Evolutionary conservation across 2,113 vertebrate species (phyloP).

Genomic region (Syngnathus scovelli): DNA sequence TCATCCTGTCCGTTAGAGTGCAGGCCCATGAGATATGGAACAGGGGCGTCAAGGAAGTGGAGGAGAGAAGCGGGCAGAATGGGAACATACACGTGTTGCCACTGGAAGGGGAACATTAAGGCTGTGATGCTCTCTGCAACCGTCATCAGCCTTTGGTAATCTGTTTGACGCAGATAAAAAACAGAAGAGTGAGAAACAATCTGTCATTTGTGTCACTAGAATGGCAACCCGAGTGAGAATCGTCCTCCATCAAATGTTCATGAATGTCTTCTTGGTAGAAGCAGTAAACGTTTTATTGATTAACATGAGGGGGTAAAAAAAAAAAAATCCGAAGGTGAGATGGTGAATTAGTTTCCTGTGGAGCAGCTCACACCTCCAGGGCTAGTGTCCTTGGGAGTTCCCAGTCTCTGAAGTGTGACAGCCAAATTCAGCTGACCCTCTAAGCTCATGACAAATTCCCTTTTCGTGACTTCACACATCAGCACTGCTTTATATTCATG

Average conservation of each 20-base stretch:
- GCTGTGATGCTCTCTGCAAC: slow-evolving; percentile 95
- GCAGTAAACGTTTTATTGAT: neutral
- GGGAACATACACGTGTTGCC: slow-evolving; percentile 98
- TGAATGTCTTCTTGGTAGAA: too few species aligned
- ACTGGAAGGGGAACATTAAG: slow-evolving; percentile 93
- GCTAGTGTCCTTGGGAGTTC: neutral
- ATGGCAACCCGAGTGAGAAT: neutral
- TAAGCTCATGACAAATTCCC: slow-evolving; percentile 29
- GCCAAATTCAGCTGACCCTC: slow-evolving; percentile 28
- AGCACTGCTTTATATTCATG: slow-evolving; percentile 26
- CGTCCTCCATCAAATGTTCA: neutral
- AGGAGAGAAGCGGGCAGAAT: slow-evolving; percentile 94
- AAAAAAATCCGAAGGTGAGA: neutral
- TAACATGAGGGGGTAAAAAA: neutral
- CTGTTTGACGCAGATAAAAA: slow-evolving; percentile 59
- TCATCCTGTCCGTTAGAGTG: slow-evolving; percentile 93
- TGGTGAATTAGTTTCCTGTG: neutral
- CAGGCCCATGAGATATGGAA: slow-evolving; percentile 97
- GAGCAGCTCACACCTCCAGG: neutral
- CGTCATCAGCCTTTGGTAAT: slow-evolving; percentile 94
- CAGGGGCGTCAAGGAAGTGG: slow-evolving; percentile 95
- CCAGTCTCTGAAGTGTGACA: slow-evolving; percentile 15
- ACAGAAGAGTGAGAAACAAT: neutral
- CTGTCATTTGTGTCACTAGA: neutral
- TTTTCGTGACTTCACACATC: slow-evolving; percentile 33